Conservation (phyloP, 1,140 invertebrate genomes). For the Drosophila orena region DNA sequence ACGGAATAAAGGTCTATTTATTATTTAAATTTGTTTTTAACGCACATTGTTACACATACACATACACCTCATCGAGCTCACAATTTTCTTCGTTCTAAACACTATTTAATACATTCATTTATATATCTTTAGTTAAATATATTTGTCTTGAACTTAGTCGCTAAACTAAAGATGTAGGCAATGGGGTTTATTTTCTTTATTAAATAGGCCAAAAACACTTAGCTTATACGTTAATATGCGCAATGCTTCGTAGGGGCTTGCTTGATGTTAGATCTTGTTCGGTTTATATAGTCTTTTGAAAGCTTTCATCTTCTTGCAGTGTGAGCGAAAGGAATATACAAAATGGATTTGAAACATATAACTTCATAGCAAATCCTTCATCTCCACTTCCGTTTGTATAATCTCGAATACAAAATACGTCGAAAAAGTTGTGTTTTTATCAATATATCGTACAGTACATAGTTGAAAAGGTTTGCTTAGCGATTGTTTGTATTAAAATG, state of each 20-base stretch:
- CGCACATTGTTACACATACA: slow-evolving; percentile 76
- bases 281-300: slow-evolving; percentile 60
- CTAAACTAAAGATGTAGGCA: slow-evolving; percentile 79
- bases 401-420: slow-evolving; percentile 77
- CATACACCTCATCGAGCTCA: slow-evolving; percentile 36
- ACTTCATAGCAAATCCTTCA: slow-evolving; percentile 58
- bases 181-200: slow-evolving; percentile 55
- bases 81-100: slow-evolving; percentile 62
- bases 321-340: slow-evolving; percentile 68
- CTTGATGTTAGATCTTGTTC: slow-evolving; percentile 26
- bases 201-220: slow-evolving; percentile 56
- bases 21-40: slow-evolving; percentile 74
- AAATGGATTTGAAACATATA: slow-evolving; percentile 59
- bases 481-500: slow-evolving; percentile 45
- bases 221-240: slow-evolving; percentile 17
- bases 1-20: slow-evolving; percentile 77
- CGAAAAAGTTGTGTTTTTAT: slow-evolving; percentile 64
- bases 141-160: slow-evolving; percentile 76
- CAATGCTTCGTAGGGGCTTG: slow-evolving; percentile 12
- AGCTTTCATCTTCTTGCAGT: slow-evolving; percentile 51
- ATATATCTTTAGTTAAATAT: slow-evolving; percentile 46
- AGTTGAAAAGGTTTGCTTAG: slow-evolving; percentile 51
- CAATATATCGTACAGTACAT: slow-evolving; percentile 58
- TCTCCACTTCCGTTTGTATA: slow-evolving; percentile 51
- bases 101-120: slow-evolving; percentile 77